Evolutionary conservation across 30 jellyfish, hydroid and myxozoan species (phyloP).

Genomic region (Sanderia malayensis): DNA sequence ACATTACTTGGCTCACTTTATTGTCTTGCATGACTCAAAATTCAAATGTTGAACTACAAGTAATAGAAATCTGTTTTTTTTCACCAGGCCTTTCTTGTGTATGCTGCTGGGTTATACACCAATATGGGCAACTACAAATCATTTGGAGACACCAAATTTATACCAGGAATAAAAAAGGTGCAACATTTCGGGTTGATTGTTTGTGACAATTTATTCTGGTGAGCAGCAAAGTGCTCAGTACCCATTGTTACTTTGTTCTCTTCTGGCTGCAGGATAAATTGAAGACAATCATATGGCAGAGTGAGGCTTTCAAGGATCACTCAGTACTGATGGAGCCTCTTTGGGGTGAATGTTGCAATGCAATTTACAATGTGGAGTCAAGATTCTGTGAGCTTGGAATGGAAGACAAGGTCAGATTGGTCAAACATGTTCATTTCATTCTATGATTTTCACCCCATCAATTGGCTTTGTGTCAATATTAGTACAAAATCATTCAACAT

Average conservation of each 20-base stretch:
- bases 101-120: conserved; percentile 84
- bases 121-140: conserved; percentile 93
- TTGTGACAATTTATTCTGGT: conserved; percentile 3
- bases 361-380: conserved; percentile 55
- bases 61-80: no score
- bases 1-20: no score
- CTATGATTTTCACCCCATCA: no score
- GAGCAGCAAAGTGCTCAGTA: conserved; percentile 11
- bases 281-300: conserved; percentile 55
- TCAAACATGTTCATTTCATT: no score
- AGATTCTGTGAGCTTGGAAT: conserved; percentile 72
- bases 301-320: conserved; percentile 72
- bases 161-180: conserved; percentile 81
- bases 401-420: conserved; percentile 63
- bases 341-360: conserved; percentile 71
- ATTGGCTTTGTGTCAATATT: no score
- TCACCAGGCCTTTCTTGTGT: conserved; percentile 88
- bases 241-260: neutral
- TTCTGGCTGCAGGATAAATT: conserved; percentile 36
- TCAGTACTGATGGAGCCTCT: conserved; percentile 66
- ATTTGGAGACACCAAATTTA: conserved; percentile 84
- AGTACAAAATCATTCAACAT: no score
- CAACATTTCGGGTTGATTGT: neutral
- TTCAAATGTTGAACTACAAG: no score
- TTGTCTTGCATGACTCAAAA: no score